Evolutionary conservation across 2,113 vertebrate genomes (phyloP).

Genomic region (Poicephalus gulielmi): DNA sequence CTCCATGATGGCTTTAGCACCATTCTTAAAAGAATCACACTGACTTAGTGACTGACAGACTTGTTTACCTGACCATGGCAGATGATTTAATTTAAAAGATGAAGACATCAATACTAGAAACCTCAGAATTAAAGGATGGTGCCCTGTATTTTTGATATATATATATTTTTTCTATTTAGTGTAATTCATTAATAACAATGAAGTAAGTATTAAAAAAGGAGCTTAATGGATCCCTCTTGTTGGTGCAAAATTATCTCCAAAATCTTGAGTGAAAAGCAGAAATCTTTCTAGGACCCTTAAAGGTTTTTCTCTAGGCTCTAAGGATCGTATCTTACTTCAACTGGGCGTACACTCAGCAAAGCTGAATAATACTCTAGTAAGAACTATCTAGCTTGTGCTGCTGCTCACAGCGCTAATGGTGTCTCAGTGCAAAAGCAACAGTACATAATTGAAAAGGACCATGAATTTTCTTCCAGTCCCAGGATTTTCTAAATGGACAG

Average conservation of each 20-base stretch:
- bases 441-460: not conserved
- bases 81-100: not conserved
- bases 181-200: not conserved
- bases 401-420: not conserved
- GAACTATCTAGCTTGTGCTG: not conserved
- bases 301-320: not conserved
- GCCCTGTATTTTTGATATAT: not conserved
- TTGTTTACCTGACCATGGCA: slow-evolving; percentile 11
- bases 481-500: not conserved
- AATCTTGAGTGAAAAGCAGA: not conserved
- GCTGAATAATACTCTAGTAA: not conserved
- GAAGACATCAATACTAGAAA: not conserved
- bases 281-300: not conserved
- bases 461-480: not conserved
- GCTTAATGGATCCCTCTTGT: not conserved
- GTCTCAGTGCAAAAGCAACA: not conserved
- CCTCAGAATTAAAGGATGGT: not conserved
- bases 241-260: not conserved
- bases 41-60: not conserved
- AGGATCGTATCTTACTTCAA: not conserved
- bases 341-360: not conserved
- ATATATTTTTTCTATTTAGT: not conserved
- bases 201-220: not conserved
- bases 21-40: slow-evolving; percentile 48
- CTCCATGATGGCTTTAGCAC: slow-evolving; percentile 60